These are phyloP conservation scores for Rhagonycha lutea DNA, from an alignment of 2,888 invertebrate species.

Conservation along the genomic window DNA sequence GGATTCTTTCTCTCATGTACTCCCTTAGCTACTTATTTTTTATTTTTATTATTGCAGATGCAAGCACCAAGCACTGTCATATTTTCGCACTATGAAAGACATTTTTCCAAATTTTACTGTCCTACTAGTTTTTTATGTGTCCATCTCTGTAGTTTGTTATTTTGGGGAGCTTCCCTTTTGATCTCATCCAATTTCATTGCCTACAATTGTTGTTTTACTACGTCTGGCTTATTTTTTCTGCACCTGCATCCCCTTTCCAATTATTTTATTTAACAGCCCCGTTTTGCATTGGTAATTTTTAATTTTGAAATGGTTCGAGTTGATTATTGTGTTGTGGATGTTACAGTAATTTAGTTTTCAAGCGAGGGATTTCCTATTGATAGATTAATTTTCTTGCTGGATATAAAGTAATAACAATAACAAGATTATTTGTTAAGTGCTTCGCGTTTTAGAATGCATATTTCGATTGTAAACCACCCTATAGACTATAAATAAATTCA, in stretches of 20 bases:
- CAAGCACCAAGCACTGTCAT: neutral
- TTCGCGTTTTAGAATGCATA: constrained; percentile 34
- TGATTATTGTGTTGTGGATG: neutral
- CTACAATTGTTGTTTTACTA: neutral
- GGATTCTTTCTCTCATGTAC: neutral
- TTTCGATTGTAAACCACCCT: constrained; percentile 37
- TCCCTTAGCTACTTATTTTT: neutral
- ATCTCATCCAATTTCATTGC: neutral
- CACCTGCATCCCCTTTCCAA: no score
- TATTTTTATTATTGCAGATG: neutral
- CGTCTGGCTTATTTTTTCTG: neutral
- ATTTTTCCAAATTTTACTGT: neutral
- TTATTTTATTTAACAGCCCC: no score
- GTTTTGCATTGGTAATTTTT: neutral
- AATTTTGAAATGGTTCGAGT: neutral
- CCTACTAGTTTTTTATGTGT: neutral
- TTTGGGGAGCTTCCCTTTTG: neutral
- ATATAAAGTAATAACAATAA: constrained; percentile 22
- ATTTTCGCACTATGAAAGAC: neutral
- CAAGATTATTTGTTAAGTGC: constrained; percentile 24
- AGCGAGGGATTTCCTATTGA: neutral
- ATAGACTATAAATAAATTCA: constrained; percentile 39
- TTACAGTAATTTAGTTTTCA: neutral
- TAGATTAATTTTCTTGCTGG: neutral
- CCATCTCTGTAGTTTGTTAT: neutral